phyloP scores from a whole-genome alignment of 2,113 vertebrate species.

The Colaptes auratus region DNA sequence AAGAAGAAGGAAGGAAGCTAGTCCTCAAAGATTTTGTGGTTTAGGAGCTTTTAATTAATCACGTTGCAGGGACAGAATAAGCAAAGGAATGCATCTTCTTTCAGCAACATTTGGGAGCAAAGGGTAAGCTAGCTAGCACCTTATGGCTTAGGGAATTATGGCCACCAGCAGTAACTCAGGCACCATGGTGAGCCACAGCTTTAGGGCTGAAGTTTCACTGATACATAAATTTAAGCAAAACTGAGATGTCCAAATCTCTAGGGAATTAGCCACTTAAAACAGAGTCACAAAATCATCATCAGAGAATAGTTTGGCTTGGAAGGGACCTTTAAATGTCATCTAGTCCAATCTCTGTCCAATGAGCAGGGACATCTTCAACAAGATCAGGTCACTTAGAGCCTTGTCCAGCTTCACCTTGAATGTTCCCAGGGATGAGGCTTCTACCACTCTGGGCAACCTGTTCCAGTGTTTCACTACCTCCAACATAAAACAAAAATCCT shows the following conservation, averaged over 20 bases:
- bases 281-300: no score
- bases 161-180: not conserved
- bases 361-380: no score
- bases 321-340: no score
- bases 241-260: not conserved
- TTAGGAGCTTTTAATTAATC: not conserved
- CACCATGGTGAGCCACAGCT: not conserved
- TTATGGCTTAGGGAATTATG: rapidly evolving
- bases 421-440: no score
- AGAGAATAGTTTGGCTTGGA: no score
- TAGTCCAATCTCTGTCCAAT: no score
- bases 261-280: not conserved
- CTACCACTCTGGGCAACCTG: no score
- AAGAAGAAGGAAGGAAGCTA: not conserved
- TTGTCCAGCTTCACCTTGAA: no score
- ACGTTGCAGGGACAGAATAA: not conserved
- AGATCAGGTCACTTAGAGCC: no score
- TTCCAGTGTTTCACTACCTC: no score
- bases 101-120: not conserved
- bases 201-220: not conserved
- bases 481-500: no score
- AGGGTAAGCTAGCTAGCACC: not conserved
- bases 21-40: not conserved
- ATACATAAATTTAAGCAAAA: not conserved
- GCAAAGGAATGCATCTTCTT: not conserved